Base-by-base conservation (phyloP, 2,888 invertebrate genomes). In the Apocheima hispidaria region DNA sequence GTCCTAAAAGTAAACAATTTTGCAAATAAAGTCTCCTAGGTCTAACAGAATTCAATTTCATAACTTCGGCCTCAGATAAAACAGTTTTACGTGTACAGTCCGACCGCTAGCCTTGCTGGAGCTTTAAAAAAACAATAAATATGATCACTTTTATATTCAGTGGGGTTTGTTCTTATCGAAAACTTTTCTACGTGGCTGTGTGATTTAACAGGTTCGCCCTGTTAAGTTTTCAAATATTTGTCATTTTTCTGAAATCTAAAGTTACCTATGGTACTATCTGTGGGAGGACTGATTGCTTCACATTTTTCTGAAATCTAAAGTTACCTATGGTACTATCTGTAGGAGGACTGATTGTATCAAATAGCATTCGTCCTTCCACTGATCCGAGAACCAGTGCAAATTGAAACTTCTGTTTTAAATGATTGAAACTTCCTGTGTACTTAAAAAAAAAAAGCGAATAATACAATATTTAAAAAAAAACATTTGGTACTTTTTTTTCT, bases 41-140 rank as follows among this genome's bases (percentile, higher is more conserved):
- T 51, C 52, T 35, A 40, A 20, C 53, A 12, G 30, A 59, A 59
- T 53, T 48, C 53, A 59, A 59, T 59, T 59, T 59, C 53, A 59
- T 59, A 53, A 59, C 53, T 59, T 59, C 44, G 53, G 41, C 26
- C 16, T 23, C 40, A 41, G 59, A 48, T 52, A 40, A 38, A 59
- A 48, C 48, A 40, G 38, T 59, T 52, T 52, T 26, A 44, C 14
- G 30, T 30, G 14, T 51, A 59, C 52, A 46, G 36, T 46, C 35
- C 16, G 14, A 36, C 51, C 18, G 9, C 23, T 36, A 35, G 10
- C 5, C 41, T 21, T 5, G 35, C 6, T 6, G 41, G 18, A 7
- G 21, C n/a, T 1, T 28, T n/a, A 35, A n/a, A 21, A 21, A 48
- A 48, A 20, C 28, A 30, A 38, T 21, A 46, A 20, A 21, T 30